A percentile compares a stretch with the other conserved stretches of the same genome.
These are phyloP conservation scores for Erpornis zantholeuca DNA, from an alignment of 2,113 vertebrate genomes.

Conservation along the genomic window DNA sequence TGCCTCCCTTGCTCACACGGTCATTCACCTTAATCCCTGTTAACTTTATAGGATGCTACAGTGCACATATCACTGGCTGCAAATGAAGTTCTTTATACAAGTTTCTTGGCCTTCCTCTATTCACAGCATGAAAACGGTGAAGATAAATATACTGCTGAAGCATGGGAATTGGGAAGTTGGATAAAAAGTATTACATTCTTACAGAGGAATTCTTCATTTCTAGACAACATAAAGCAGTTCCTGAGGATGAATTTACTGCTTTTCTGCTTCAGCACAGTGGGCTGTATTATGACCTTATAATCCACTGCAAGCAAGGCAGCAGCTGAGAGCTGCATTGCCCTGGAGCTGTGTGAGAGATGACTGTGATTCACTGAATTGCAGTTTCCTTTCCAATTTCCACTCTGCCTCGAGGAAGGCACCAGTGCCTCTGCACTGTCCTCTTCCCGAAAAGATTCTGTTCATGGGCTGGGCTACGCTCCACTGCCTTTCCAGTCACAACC, in stretches of 20 bases:
- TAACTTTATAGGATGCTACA: constrained; percentile 16
- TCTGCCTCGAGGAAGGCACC: background rate
- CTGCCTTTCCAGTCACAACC: background rate
- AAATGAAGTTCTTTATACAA: background rate
- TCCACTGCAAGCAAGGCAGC: background rate
- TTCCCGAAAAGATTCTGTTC: background rate
- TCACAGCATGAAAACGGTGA: background rate
- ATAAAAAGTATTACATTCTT: constrained; percentile 5
- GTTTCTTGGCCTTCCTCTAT: background rate
- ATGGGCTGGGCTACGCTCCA: background rate
- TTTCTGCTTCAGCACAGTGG: background rate
- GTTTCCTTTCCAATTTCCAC: background rate
- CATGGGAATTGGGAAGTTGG: background rate
- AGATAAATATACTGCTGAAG: constrained; percentile 18
- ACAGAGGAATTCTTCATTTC: constrained; percentile 19
- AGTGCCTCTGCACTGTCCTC: background rate
- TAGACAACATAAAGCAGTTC: constrained; percentile 6
- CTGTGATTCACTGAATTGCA: background rate
- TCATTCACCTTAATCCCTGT: constrained; percentile 26
- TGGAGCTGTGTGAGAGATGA: background rate
- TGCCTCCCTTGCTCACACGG: background rate
- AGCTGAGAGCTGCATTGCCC: background rate
- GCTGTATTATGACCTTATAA: background rate
- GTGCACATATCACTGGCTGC: background rate
- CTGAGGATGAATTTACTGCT: background rate